Percentiles rank a stretch among this genome's conserved stretches.
Conservation (phyloP, 2,888 invertebrate genomes). For the Folsomia manolachei region DNA sequence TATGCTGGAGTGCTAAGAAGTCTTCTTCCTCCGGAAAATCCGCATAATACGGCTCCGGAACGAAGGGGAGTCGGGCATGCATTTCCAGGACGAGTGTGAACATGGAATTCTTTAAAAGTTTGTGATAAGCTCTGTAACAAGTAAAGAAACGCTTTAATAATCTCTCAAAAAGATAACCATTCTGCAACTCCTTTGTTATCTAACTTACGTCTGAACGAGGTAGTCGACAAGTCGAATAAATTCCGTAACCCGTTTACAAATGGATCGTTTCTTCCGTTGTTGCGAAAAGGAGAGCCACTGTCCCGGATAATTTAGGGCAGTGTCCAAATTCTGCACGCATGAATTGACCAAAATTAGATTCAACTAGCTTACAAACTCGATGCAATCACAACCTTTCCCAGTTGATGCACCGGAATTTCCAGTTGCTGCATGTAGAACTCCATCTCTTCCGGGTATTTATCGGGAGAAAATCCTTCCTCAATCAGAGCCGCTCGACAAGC, state of each 20-base stretch:
- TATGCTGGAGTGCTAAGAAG: neutral
- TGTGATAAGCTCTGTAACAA: constrained; percentile 61
- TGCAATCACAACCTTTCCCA: neutral
- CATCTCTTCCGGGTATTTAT: constrained; percentile 58
- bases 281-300: constrained; percentile 82
- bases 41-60: constrained; percentile 57
- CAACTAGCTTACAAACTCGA: neutral
- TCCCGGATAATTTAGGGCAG: constrained; percentile 53
- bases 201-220: constrained; percentile 59
- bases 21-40: constrained; percentile 44
- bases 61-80: constrained; percentile 59
- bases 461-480: constrained; percentile 72
- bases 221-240: constrained; percentile 59
- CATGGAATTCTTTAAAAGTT: constrained; percentile 65
- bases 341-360: no score
- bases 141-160: neutral
- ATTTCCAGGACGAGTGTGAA: constrained; percentile 61
- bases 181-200: neutral
- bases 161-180: neutral
- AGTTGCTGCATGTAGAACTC: constrained; percentile 44
- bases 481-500: constrained; percentile 74
- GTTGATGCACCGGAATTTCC: constrained; percentile 26
- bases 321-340: constrained; percentile 11
- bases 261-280: constrained; percentile 77
- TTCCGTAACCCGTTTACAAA: constrained; percentile 72